Conservation (phyloP, 1,140 invertebrate species). For the Drosophila tristis region DNA sequence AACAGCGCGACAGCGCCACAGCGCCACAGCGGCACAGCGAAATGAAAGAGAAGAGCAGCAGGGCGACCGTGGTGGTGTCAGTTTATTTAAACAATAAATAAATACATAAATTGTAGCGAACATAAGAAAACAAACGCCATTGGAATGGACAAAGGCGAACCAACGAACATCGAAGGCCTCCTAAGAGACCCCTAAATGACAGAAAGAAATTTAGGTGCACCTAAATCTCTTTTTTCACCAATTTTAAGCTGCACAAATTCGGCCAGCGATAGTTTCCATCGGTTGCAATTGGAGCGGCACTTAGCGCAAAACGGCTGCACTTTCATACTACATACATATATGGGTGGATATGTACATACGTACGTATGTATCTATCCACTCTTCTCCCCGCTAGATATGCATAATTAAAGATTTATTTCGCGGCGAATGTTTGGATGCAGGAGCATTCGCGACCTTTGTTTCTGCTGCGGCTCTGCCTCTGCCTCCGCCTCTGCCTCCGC, state of each 20-base stretch:
- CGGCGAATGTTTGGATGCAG: constrained; percentile 16
- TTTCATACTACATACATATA: background rate
- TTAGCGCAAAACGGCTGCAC: too few species aligned
- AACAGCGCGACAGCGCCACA: constrained; percentile 31
- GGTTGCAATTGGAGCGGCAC: too few species aligned
- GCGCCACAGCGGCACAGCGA: constrained; percentile 15
- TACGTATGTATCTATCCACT: constrained; percentile 17
- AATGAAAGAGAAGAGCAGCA: background rate
- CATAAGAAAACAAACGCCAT: constrained; percentile 59
- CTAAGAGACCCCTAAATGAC: background rate
- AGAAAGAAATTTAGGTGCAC: constrained; percentile 1
- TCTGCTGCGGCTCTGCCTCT: too few species aligned
- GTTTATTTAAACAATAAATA: constrained; percentile 71
- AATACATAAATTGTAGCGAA: constrained; percentile 63
- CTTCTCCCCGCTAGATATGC: constrained; percentile 12
- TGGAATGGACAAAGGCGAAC: constrained; percentile 9
- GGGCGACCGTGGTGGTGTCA: background rate
- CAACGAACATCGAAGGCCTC: background rate
- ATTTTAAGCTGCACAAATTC: too few species aligned
- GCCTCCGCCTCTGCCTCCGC: background rate
- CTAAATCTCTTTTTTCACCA: too few species aligned
- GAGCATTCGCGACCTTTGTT: constrained; percentile 27
- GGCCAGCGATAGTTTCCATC: too few species aligned
- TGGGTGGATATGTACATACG: background rate
- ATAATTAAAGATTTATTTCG: constrained; percentile 47